Conservation (phyloP, 2,797 vertebrate species). For the Linurgus olivaceus region DNA sequence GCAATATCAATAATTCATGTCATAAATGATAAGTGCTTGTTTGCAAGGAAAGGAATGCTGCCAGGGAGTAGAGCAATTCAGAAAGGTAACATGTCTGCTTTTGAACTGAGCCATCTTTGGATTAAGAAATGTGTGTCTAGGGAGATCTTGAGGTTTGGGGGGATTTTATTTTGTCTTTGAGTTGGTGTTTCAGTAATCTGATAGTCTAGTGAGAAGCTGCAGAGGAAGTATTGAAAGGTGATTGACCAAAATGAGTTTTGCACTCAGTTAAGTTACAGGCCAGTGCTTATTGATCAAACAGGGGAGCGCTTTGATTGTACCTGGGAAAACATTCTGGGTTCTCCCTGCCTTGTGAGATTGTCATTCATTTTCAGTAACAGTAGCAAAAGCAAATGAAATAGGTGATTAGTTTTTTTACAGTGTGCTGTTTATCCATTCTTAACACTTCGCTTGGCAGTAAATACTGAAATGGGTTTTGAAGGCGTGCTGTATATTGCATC, state of each 20-base stretch:
- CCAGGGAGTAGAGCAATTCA: neutral
- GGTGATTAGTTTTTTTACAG: slow-evolving; percentile 12
- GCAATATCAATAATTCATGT: neutral
- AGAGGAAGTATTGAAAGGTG: neutral
- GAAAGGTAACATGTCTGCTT: neutral
- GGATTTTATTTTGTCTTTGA: neutral
- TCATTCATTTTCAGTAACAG: neutral
- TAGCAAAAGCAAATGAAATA: neutral
- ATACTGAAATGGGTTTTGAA: slow-evolving; percentile 4
- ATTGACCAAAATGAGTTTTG: neutral
- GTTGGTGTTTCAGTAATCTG: neutral
- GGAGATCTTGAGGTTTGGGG: neutral
- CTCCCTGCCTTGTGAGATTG: neutral
- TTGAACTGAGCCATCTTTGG: rapidly evolving
- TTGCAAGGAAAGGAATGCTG: neutral
- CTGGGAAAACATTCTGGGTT: neutral
- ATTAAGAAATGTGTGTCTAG: neutral
- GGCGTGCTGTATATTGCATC: neutral
- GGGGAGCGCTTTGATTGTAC: neutral
- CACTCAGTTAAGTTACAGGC: neutral
- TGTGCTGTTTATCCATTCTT: slow-evolving; percentile 11
- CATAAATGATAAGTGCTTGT: neutral
- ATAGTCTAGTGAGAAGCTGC: neutral
- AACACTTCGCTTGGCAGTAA: slow-evolving; percentile 17
- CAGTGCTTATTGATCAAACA: neutral